A percentile compares a stretch with the other conserved stretches of the same genome.
Evolutionary conservation across 2,888 invertebrate species (phyloP).

Genomic region (Amphipoea oculea): DNA sequence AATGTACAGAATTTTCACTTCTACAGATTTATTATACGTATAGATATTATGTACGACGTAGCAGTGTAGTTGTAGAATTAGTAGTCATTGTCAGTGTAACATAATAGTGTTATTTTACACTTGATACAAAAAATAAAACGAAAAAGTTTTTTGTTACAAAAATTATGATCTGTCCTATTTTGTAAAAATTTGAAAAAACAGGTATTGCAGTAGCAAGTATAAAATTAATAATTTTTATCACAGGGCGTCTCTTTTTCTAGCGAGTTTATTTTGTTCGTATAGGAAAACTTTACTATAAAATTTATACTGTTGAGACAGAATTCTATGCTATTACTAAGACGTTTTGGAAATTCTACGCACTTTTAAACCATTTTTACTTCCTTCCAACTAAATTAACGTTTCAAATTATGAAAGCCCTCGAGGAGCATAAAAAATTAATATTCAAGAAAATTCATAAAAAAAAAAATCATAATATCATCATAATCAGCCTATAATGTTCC

Average conservation of each 20-base stretch:
- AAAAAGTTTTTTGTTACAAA: not conserved
- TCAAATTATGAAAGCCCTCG: not conserved
- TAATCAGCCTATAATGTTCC: too few species aligned
- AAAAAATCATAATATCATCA: too few species aligned
- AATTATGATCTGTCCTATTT: not conserved
- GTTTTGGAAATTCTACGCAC: not conserved
- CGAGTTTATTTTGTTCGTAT: too few species aligned
- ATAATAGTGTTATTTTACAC: not conserved
- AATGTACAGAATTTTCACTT: too few species aligned
- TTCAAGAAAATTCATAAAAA: not conserved
- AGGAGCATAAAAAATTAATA: too few species aligned
- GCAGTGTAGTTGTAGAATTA: too few species aligned
- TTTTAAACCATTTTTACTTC: too few species aligned
- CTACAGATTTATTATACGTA: too few species aligned
- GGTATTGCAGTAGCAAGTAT: not conserved
- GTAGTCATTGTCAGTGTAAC: not conserved
- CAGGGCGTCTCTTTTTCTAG: too few species aligned
- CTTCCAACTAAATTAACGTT: not conserved
- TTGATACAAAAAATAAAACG: not conserved
- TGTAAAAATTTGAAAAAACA: not conserved
- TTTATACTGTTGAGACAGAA: not conserved
- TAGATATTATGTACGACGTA: too few species aligned
- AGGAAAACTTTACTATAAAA: too few species aligned
- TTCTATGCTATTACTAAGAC: not conserved
- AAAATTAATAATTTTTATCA: too few species aligned